These are phyloP conservation scores for Formica selysi DNA, from an alignment of 1,140 invertebrate species.

Conservation along the genomic window DNA sequence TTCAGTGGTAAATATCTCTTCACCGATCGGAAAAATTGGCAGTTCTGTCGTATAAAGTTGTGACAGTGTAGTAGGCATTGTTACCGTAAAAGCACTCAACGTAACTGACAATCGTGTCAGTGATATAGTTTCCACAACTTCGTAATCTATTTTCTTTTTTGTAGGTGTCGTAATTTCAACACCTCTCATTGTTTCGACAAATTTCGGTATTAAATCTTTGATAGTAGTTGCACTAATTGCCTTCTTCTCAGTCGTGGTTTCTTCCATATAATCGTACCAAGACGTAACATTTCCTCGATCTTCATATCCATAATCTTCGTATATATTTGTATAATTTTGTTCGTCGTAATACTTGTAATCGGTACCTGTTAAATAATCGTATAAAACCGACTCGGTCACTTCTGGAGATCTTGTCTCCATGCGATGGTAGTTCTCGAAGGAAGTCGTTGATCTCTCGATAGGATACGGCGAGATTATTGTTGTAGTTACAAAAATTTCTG, in stretches of 20 bases:
- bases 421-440: neutral
- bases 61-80: conserved; percentile 9
- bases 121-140: neutral
- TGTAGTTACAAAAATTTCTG: neutral
- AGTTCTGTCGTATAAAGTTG: conserved; percentile 28
- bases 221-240: neutral
- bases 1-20: neutral
- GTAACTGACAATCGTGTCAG: neutral
- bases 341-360: neutral
- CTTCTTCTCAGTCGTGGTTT: neutral
- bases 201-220: neutral
- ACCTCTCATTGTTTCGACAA: too few species aligned
- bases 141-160: neutral
- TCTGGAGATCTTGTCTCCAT: neutral
- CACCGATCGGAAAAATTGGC: neutral
- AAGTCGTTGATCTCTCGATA: neutral
- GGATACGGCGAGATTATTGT: neutral
- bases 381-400: neutral
- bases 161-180: too few species aligned
- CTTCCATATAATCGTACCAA: conserved; percentile 1
- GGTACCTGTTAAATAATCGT: conserved; percentile 7
- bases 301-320: conserved; percentile 2
- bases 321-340: conserved; percentile 1
- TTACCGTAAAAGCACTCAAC: conserved; percentile 8
- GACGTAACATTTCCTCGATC: neutral